Evolutionary conservation across 2,888 invertebrate species (phyloP).

Genomic region (Ceraclea dissimilis): DNA sequence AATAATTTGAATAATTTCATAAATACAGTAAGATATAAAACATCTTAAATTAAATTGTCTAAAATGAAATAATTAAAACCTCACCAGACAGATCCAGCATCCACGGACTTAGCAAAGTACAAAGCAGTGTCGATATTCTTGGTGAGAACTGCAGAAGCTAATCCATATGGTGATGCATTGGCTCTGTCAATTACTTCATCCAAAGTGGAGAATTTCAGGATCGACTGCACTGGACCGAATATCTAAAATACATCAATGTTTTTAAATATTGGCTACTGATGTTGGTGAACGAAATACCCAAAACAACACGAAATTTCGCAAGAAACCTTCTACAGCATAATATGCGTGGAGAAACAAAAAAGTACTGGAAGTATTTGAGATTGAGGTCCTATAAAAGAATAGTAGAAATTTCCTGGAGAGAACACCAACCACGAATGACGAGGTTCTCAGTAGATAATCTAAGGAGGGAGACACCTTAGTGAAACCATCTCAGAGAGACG

Average conservation of each 20-base stretch:
- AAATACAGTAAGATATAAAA: too few species aligned
- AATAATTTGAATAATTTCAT: not conserved
- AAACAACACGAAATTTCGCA: not conserved
- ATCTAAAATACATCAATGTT: slow-evolving; percentile 53
- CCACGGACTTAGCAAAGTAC: slow-evolving; percentile 62
- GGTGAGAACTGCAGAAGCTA: slow-evolving; percentile 78
- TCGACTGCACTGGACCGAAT: slow-evolving; percentile 84
- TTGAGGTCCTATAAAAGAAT: too few species aligned
- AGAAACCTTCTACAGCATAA: not conserved
- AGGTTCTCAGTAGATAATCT: too few species aligned
- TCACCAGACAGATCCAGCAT: slow-evolving; percentile 76
- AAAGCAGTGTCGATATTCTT: slow-evolving; percentile 71
- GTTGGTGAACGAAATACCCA: not conserved
- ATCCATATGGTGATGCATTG: slow-evolving; percentile 71
- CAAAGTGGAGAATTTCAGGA: slow-evolving; percentile 70
- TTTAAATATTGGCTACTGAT: slow-evolving; percentile 16
- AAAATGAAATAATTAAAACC: slow-evolving; percentile 10
- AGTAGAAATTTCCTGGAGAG: too few species aligned
- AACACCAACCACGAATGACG: too few species aligned
- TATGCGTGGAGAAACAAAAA: too few species aligned
- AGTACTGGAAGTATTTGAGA: too few species aligned
- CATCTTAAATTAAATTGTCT: slow-evolving; percentile 6
- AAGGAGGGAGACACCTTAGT: too few species aligned
- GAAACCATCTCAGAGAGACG: too few species aligned
- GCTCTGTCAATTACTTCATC: slow-evolving; percentile 78